phyloP scores from a whole-genome alignment of 2,797 vertebrate species.

The Coreius guichenoti region DNA sequence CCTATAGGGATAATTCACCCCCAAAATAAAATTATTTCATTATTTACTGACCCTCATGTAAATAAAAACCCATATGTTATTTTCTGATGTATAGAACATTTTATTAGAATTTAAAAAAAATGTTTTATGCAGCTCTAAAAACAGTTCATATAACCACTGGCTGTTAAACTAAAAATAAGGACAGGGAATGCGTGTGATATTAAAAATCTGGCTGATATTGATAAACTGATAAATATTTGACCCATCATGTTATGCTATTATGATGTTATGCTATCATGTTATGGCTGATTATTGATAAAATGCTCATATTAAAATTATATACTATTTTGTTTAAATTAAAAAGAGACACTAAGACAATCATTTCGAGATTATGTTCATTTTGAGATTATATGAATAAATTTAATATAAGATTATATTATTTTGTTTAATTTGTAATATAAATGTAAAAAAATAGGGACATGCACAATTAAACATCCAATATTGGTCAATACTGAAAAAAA shows the following conservation, averaged over 20 bases:
- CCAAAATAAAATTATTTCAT: too few relatives aligned
- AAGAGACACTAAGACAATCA: not conserved
- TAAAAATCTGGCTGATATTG: not conserved
- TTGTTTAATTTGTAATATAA: not conserved
- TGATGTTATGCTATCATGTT: too few relatives aligned
- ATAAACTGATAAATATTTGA: not conserved
- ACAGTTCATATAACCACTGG: not conserved
- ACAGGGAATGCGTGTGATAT: not conserved
- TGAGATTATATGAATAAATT: not conserved
- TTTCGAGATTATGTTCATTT: not conserved
- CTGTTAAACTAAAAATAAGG: not conserved
- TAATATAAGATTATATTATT: not conserved
- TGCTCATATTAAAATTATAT: not conserved
- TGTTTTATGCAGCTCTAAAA: not conserved
- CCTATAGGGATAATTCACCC: too few relatives aligned
- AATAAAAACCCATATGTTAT: not conserved
- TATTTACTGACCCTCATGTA: not conserved
- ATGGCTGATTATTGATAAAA: not conserved
- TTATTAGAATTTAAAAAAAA: not conserved
- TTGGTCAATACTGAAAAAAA: not conserved
- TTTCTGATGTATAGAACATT: not conserved
- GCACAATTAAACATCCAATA: not conserved
- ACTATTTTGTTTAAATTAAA: not conserved
- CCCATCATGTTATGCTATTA: too few relatives aligned
- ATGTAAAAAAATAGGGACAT: not conserved